A percentile compares a stretch with the other conserved stretches of the same genome.
phyloP scores from a whole-genome alignment of 2,888 invertebrate species.

The Cosmia trapezina region DNA sequence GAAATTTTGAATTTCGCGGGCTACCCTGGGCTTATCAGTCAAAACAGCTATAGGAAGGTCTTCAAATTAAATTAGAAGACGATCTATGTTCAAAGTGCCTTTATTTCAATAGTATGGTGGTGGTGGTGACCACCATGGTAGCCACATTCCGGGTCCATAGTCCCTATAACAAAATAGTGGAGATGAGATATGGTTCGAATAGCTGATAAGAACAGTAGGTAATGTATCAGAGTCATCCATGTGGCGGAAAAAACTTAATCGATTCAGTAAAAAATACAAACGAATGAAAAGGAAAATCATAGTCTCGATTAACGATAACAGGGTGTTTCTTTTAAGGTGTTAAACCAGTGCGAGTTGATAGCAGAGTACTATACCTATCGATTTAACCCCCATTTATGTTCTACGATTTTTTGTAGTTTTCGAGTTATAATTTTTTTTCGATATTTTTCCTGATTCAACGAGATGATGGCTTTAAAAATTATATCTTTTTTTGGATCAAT shows the following conservation, averaged over 20 bases:
- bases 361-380: too few species aligned
- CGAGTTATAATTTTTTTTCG: too few species aligned
- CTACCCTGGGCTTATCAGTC: too few species aligned
- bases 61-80: not conserved
- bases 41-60: too few species aligned
- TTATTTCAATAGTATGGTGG: conserved; percentile 27
- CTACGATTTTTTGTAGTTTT: too few species aligned
- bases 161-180: conserved; percentile 28
- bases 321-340: too few species aligned
- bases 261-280: not conserved
- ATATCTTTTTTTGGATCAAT: too few species aligned
- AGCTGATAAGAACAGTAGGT: not conserved
- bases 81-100: not conserved
- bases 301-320: not conserved
- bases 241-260: not conserved
- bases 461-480: too few species aligned
- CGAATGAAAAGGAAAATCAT: not conserved
- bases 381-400: too few species aligned
- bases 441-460: too few species aligned
- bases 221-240: not conserved
- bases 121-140: conserved; percentile 30
- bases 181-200: not conserved
- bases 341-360: too few species aligned
- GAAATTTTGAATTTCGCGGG: too few species aligned
- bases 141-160: conserved; percentile 35